Conservation (phyloP, 2,797 vertebrate genomes). For the Anas georgica region DNA sequence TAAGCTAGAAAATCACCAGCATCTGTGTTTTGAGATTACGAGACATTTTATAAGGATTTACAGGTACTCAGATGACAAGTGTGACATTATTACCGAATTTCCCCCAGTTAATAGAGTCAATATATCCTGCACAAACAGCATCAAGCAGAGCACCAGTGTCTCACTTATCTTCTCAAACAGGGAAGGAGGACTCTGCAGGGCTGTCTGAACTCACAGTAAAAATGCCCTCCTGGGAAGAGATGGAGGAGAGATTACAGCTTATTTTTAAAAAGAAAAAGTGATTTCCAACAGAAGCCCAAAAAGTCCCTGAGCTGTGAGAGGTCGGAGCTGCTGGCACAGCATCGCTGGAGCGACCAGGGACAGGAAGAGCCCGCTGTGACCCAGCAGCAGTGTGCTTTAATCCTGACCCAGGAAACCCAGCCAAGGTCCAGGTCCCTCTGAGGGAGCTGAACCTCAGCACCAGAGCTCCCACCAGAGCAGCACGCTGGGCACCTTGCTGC, state of each 20-base stretch:
- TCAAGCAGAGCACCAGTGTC: not conserved
- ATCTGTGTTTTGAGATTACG: not conserved
- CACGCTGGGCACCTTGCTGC: not conserved
- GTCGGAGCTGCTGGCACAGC: not conserved
- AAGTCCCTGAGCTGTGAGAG: accelerated
- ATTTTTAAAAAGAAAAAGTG: not conserved
- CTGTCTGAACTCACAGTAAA: not conserved
- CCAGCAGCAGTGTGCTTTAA: not conserved
- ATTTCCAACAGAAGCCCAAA: not conserved
- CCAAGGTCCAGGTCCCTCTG: accelerated
- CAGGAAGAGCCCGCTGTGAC: not conserved
- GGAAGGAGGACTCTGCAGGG: not conserved
- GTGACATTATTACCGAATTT: not conserved
- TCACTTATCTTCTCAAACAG: not conserved
- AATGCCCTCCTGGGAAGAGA: not conserved
- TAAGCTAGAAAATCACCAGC: not conserved
- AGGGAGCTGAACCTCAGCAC: not conserved
- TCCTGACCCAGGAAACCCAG: not conserved
- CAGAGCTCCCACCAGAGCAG: not conserved
- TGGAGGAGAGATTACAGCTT: accelerated
- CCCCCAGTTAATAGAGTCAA: not conserved
- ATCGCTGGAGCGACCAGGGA: accelerated
- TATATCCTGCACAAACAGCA: not conserved
- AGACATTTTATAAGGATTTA: not conserved
- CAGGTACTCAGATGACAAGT: not conserved